Percentiles rank a stretch among this genome's conserved stretches.
phyloP scores from a whole-genome alignment of 2,797 vertebrate genomes.

The Scomberomorus guttatus region DNA sequence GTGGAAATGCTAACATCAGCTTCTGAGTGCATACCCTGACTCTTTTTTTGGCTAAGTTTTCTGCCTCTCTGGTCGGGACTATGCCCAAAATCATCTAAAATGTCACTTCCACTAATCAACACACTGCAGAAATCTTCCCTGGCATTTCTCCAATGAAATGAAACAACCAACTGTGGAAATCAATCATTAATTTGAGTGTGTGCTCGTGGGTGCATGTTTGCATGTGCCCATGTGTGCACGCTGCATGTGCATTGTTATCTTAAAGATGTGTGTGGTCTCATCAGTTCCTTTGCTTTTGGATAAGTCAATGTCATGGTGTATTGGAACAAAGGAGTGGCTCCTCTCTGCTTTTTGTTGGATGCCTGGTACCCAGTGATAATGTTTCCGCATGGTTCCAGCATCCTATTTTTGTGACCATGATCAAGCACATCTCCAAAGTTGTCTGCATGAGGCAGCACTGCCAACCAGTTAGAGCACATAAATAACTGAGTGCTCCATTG shows the following conservation, averaged over 20 bases:
- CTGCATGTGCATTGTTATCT: slow-evolving; percentile 23
- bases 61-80: slow-evolving; percentile 60
- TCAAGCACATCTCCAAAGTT: slow-evolving; percentile 74
- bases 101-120: slow-evolving; percentile 70
- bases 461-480: slow-evolving; percentile 75
- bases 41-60: slow-evolving; percentile 51
- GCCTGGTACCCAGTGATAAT: slow-evolving; percentile 73
- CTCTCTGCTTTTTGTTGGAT: slow-evolving; percentile 49
- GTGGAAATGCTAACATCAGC: slow-evolving; percentile 72
- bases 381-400: slow-evolving; percentile 62
- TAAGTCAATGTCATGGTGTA: slow-evolving; percentile 63
- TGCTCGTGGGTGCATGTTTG: slow-evolving; percentile 12
- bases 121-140: slow-evolving; percentile 55
- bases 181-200: slow-evolving; percentile 55
- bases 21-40: slow-evolving; percentile 53
- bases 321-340: slow-evolving; percentile 56
- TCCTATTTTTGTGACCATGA: slow-evolving; percentile 73
- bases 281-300: slow-evolving; percentile 53
- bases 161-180: slow-evolving; percentile 68
- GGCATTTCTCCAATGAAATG: slow-evolving; percentile 64
- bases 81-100: slow-evolving; percentile 68
- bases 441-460: slow-evolving; percentile 69
- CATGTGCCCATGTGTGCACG: slow-evolving; percentile 9
- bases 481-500: slow-evolving; percentile 81
- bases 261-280: slow-evolving; percentile 63